Evolutionary conservation across 2,113 vertebrate genomes (phyloP).

Genomic region (Piaya cayana): DNA sequence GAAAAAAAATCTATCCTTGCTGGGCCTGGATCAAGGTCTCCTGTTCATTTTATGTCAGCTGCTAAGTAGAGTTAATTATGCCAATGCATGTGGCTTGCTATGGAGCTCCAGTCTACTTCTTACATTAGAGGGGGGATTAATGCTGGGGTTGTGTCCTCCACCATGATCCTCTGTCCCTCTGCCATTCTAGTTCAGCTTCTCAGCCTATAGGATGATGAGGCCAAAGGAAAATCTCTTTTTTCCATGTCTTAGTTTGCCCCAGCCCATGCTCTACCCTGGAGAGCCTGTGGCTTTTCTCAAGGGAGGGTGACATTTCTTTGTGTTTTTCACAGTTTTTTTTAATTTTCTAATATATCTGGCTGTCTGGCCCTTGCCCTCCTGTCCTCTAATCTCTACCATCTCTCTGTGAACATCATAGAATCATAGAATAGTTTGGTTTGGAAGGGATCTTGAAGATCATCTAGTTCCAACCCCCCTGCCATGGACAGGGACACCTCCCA

Average conservation of each 20-base stretch:
- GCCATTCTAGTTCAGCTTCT: background rate
- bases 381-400: background rate
- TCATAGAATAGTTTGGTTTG: no score
- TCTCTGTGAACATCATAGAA: background rate
- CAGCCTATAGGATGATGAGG: rapidly evolving
- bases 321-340: background rate
- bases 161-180: background rate
- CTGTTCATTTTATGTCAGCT: background rate
- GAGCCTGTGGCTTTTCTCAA: background rate
- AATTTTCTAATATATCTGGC: background rate
- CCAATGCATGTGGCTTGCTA: background rate
- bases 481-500: no score
- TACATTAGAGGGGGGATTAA: background rate
- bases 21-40: background rate
- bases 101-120: background rate
- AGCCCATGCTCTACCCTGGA: background rate
- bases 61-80: background rate
- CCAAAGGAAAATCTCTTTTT: background rate
- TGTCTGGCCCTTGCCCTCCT: background rate
- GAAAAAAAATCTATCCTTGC: background rate
- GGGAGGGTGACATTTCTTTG: background rate
- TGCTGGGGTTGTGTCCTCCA: rapidly evolving
- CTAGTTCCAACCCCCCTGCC: no score
- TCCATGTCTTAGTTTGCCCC: background rate
- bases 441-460: no score